Conservation (phyloP, 2,797 vertebrate genomes). For the Holocentrus rufus region DNA sequence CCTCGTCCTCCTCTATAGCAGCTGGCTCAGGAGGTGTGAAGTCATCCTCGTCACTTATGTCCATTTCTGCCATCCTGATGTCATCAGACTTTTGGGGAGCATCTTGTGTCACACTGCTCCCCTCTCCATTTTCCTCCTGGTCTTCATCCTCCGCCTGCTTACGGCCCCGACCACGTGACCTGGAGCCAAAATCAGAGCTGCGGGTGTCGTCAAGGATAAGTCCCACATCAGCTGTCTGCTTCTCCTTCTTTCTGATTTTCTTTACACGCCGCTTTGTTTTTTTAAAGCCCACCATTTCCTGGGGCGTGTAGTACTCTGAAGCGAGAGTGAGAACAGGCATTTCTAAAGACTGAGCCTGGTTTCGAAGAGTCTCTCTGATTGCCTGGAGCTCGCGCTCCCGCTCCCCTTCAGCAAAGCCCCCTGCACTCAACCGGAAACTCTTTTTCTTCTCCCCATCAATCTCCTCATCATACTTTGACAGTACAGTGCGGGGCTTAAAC, state of each 20-base stretch:
- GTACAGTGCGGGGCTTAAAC: constrained; percentile 82
- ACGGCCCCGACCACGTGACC: constrained; percentile 76
- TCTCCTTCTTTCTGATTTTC: constrained; percentile 91
- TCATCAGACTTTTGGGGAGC: constrained; percentile 82
- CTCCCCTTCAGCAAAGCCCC: constrained; percentile 85
- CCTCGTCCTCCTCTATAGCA: constrained; percentile 89
- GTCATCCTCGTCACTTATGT: constrained; percentile 88
- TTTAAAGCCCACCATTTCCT: constrained; percentile 93
- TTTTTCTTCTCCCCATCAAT: constrained; percentile 92
- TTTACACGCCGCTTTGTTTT: constrained; percentile 89
- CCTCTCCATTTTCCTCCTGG: constrained; percentile 46
- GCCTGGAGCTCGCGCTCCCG: constrained; percentile 88
- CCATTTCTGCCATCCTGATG: constrained; percentile 89
- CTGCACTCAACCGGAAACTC: constrained; percentile 85
- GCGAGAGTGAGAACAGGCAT: constrained; percentile 82
- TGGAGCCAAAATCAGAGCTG: constrained; percentile 88
- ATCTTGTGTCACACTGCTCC: neutral
- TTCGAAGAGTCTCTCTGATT: constrained; percentile 84
- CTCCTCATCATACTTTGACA: constrained; percentile 94
- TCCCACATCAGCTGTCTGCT: constrained; percentile 67
- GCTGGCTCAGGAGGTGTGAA: constrained; percentile 62
- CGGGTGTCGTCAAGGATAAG: constrained; percentile 78
- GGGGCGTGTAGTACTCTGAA: constrained; percentile 88
- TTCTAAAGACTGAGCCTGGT: constrained; percentile 87
- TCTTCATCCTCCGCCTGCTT: constrained; percentile 21